Conservation (phyloP, 2,797 vertebrate species). For the Halcyon chelicuti region DNA sequence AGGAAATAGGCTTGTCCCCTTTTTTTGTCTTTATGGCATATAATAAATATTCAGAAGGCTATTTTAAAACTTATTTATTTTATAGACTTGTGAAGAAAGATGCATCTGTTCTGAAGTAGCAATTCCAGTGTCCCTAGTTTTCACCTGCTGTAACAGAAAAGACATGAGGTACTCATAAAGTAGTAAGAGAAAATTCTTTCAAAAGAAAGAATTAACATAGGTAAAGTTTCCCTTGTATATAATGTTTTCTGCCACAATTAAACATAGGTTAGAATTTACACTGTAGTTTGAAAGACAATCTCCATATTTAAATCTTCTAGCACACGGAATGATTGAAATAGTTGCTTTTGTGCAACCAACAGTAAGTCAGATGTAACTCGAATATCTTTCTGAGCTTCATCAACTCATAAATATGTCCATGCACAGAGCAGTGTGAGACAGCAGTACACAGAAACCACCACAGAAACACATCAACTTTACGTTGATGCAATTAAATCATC, state of each 20-base stretch:
- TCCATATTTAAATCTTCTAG: background rate
- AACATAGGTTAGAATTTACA: background rate
- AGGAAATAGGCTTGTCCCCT: background rate
- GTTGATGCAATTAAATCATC: background rate
- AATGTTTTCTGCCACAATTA: background rate
- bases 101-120: background rate
- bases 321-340: background rate
- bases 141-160: background rate
- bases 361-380: background rate
- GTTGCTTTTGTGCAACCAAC: background rate
- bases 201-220: background rate
- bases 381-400: background rate
- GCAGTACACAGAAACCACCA: background rate
- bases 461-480: background rate
- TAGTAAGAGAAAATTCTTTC: background rate
- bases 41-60: background rate
- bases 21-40: background rate
- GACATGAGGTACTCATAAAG: background rate
- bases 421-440: background rate
- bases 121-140: background rate
- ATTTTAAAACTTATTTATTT: background rate
- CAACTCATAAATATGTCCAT: background rate
- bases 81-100: background rate
- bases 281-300: background rate
- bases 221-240: background rate